Percentiles rank a stretch among this genome's conserved stretches.
phyloP scores from a whole-genome alignment of 2,888 invertebrate genomes.

The Plagiodera versicolora region DNA sequence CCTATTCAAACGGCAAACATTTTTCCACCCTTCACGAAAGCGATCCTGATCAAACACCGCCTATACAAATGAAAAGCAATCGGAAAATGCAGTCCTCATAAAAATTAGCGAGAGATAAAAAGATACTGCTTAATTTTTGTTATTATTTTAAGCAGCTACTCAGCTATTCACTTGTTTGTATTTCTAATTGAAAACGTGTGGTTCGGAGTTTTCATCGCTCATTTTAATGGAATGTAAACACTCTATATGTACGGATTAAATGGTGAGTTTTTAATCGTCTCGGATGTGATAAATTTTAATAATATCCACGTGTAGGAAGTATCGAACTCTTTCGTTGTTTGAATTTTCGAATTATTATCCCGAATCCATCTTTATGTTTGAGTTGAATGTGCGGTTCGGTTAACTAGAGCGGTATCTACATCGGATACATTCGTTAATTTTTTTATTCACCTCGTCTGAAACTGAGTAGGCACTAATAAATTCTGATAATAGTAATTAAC shows the following conservation, averaged over 20 bases:
- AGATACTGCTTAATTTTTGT: conserved; percentile 24
- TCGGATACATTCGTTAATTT: too few species aligned
- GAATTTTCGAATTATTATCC: conserved; percentile 11
- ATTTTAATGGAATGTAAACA: conserved; percentile 52
- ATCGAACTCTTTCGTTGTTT: conserved; percentile 26
- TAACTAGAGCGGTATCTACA: too few species aligned
- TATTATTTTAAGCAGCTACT: conserved; percentile 46
- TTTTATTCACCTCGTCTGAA: too few species aligned
- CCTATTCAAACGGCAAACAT: too few species aligned
- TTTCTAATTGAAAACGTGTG: conserved; percentile 53
- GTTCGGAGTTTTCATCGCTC: conserved; percentile 50
- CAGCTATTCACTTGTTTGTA: conserved; percentile 33
- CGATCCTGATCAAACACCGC: conserved; percentile 1
- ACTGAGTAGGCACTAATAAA: too few species aligned
- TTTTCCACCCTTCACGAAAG: background rate
- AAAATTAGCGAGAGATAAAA: conserved; percentile 29
- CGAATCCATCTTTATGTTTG: background rate
- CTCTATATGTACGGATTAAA: conserved; percentile 37
- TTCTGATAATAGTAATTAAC: too few species aligned
- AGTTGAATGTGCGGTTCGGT: background rate
- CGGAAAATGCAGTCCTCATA: conserved; percentile 21
- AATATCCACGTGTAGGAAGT: conserved; percentile 30
- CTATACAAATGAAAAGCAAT: conserved; percentile 9
- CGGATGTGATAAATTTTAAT: conserved; percentile 44
- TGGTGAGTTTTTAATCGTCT: conserved; percentile 44